phyloP scores from a whole-genome alignment of 2,888 invertebrate species.

The Lochmaea capreae region DNA sequence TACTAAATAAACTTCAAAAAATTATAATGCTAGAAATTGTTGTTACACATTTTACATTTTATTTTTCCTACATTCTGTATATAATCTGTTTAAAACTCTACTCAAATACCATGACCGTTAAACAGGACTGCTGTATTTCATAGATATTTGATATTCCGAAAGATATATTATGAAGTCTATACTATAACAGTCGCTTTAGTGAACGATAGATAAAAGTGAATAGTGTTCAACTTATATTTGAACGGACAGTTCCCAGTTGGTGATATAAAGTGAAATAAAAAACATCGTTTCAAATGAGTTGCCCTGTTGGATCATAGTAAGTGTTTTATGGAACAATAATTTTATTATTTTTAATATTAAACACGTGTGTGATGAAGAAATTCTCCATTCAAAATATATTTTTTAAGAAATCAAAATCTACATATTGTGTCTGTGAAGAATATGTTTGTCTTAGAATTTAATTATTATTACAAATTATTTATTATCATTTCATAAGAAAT shows the following conservation, averaged over 20 bases:
- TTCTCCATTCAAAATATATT: no score
- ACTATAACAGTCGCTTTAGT: neutral
- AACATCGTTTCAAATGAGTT: slow-evolving; percentile 54
- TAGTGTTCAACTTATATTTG: slow-evolving; percentile 4
- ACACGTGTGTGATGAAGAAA: no score
- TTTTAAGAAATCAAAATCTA: no score
- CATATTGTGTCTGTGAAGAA: no score
- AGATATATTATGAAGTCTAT: slow-evolving; percentile 3
- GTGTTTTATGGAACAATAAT: slow-evolving; percentile 41
- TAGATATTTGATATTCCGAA: slow-evolving; percentile 2
- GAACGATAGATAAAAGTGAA: neutral
- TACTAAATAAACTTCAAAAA: no score
- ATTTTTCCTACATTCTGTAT: neutral
- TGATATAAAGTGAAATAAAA: slow-evolving; percentile 45
- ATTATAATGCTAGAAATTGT: no score
- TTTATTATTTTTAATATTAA: neutral
- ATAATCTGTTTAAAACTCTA: neutral
- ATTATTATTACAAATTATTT: no score
- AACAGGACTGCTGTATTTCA: neutral
- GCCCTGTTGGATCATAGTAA: slow-evolving; percentile 54
- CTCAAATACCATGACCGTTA: neutral
- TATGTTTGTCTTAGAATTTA: no score
- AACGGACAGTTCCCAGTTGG: slow-evolving; percentile 17
- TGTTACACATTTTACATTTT: no score
- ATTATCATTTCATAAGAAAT: no score